Conservation (phyloP, 2,888 invertebrate species). For the Operophtera brumata region DNA sequence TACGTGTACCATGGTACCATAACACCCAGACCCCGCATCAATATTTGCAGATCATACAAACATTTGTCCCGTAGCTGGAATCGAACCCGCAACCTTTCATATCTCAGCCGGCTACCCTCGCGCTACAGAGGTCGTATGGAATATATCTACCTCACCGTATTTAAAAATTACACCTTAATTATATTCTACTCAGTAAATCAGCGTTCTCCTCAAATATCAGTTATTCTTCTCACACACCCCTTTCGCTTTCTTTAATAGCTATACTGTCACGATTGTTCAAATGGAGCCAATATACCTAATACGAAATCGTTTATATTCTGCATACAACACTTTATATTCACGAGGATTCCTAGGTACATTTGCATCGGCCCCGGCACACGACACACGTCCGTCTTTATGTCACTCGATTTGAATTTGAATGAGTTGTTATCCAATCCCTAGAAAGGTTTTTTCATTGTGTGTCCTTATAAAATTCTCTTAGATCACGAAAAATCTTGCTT, state of each 20-base stretch:
- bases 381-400: slow-evolving; percentile 65
- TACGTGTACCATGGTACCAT: too few species aligned
- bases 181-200: not conserved
- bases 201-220: too few species aligned
- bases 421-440: slow-evolving; percentile 26
- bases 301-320: slow-evolving; percentile 45
- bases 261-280: slow-evolving; percentile 35
- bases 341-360: slow-evolving; percentile 48
- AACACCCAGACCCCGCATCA: too few species aligned
- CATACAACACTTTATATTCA: slow-evolving; percentile 53
- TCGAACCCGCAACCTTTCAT: too few species aligned
- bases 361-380: slow-evolving; percentile 68
- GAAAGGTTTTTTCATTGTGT: not conserved
- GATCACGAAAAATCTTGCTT: not conserved
- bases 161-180: not conserved
- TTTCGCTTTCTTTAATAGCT: slow-evolving; percentile 37
- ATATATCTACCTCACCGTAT: too few species aligned
- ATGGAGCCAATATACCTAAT: slow-evolving; percentile 38
- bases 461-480: not conserved
- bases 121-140: too few species aligned
- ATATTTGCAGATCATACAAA: too few species aligned
- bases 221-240: slow-evolving; percentile 8
- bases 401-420: slow-evolving; percentile 53
- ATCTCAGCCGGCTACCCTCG: too few species aligned
- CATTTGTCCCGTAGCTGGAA: too few species aligned